Evolutionary conservation across 2,113 vertebrate species (phyloP), one percentile per base, ranked within the genome.

Genomic region (Scomber scombrus): DNA sequence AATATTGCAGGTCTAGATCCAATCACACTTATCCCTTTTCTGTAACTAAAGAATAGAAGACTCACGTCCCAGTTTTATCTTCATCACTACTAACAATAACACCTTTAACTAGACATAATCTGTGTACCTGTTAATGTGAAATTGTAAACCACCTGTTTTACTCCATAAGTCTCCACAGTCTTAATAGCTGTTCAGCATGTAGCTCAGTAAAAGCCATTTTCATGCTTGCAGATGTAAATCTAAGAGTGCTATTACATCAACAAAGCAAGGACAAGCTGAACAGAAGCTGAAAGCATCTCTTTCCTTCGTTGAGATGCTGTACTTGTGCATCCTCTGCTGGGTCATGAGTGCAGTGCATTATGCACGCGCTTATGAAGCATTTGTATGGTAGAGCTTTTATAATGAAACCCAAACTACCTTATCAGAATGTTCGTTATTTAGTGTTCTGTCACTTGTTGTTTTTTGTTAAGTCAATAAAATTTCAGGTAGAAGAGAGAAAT

Each of bases 241-340:
- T 2, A 55, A 43, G 15, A 23, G 16, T 50, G n/a, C 11, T 50
- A 16, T 43, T 4, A 9, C 21, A 51, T 18, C 56, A 81, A 50
- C 29, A 70, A 60, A 60, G 12, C 47, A 50, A 40, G n/a, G 57
- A 79, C 52, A 75, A 43, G 1, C 29, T 15, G 14, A 16, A 16
- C 55, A 3, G 4, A 19, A 21, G 40, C 26, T n/a, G 23, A 4
- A 6, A 43, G 29, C 29, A 57, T 62, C 46, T 49, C 21, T 54
- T 3, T 43, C 29, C 10, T 4, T 66, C n/a, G 52, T 45, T 65
- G 14, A 63, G 5, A 21, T n/a, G 56, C 10, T 55, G 72, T 31
- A 54, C 26, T 67, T 58, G 65, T 56, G 69, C 77, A 3, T 77
- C 84, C 77, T 81, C 84, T 88, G 61, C 77, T 88, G 80, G 80